Evolutionary conservation across 2,888 invertebrate species (phyloP), one percentile per base, ranked within the genome.

Genomic region (Andrena chrysosceles): DNA sequence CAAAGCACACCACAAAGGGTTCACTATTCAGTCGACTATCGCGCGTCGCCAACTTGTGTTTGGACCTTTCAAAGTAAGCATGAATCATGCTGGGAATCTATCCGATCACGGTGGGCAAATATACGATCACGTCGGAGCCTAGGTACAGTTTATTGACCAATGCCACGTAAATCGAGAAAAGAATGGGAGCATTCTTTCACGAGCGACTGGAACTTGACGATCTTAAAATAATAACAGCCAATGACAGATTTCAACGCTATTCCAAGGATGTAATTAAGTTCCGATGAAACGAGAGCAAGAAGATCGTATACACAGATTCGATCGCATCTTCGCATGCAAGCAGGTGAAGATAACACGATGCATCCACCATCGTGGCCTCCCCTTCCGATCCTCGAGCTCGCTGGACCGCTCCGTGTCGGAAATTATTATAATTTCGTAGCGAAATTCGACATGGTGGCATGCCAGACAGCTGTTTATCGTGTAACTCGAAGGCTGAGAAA

Each of bases 401-500:
- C 23, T 59, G 26, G 33, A 69, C 23, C 26, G 59, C 31, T 70
- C 35, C 35, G 26, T 26, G 3, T 42, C 29, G 26, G 26, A 26
- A 70, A 59, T 69, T 56, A 59, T 70, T 42, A 56, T 70, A 59
- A 70, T 70, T 59, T 42, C 26, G 35, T 59, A 59, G 16, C 20
- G 69, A 33, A 42, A 29, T 59, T 70, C 69, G 59, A 59, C 42
- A 26, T 59, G n/a, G 26, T 42, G 26, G 69, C 35, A 59, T 42
- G 31, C 26, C 26, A 70, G 35, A 35, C 10, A 26, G 69, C 13
- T 59, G 29, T 35, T 70, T 70, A 59, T 42, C 69, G n/a, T 59
- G 69, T 59, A 70, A 59, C 42, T 35, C 59, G 69, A 48, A 13
- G 59, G 35, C 42, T 16, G 35, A 7, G 42, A 42, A 70, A 70